These are phyloP conservation scores for Meleagris gallopavo DNA, from an alignment of 2,113 vertebrate species.

Conservation along the genomic window DNA sequence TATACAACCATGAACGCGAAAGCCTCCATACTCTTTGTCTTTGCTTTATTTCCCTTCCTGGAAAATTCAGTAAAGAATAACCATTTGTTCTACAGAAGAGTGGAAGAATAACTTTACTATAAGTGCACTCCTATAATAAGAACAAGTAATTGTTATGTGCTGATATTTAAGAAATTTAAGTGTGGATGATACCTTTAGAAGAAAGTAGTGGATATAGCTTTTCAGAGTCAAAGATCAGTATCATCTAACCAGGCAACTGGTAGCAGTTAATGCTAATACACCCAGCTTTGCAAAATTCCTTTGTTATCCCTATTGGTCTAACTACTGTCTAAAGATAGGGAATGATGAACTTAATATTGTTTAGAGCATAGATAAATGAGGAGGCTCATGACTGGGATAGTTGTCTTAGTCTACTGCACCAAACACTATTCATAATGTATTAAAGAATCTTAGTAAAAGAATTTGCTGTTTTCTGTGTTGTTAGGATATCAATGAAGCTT, in stretches of 20 bases:
- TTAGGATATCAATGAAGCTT: neutral
- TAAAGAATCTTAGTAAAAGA: neutral
- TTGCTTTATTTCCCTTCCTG: neutral
- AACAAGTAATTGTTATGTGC: neutral
- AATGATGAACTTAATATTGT: neutral
- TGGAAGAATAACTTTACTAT: neutral
- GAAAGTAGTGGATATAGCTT: neutral
- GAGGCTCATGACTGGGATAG: accelerated
- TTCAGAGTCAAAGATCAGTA: neutral
- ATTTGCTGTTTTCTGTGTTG: neutral
- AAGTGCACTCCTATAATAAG: neutral
- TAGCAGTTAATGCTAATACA: neutral
- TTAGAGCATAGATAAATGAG: neutral
- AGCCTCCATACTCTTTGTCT: neutral
- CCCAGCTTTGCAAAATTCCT: neutral
- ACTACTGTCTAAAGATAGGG: neutral
- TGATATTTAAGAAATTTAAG: neutral
- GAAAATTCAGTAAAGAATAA: neutral
- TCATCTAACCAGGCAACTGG: neutral
- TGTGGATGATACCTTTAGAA: neutral
- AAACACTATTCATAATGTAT: neutral
- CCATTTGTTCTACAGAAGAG: neutral
- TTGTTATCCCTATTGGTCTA: neutral
- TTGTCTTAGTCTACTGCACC: neutral
- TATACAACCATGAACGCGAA: neutral